Conservation (phyloP, 2,888 invertebrate species). For the Drepanosiphum platanoidis region DNA sequence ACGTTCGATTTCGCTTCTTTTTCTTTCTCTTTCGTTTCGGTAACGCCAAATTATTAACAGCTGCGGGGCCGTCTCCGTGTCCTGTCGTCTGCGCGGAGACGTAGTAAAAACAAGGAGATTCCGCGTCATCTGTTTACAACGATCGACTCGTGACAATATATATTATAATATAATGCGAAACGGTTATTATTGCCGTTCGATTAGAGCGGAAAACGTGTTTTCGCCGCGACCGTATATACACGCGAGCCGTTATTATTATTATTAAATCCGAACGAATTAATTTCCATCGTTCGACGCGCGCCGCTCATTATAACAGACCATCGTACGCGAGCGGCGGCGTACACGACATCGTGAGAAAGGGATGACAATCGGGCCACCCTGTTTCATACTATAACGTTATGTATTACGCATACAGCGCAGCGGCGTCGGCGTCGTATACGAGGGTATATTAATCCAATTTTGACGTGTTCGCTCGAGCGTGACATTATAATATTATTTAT, state of each 20-base stretch:
- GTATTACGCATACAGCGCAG: background rate
- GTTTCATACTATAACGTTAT: background rate
- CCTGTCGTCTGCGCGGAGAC: too few species aligned
- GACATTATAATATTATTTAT: slow-evolving; percentile 43
- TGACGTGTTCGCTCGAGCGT: slow-evolving; percentile 26
- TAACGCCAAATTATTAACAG: too few species aligned
- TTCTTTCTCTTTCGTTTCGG: too few species aligned
- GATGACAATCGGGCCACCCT: slow-evolving; percentile 24
- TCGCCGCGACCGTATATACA: too few species aligned
- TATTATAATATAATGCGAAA: too few species aligned
- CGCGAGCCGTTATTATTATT: background rate
- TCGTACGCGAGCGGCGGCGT: background rate
- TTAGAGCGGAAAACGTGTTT: background rate
- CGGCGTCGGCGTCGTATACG: too few species aligned
- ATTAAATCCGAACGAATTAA: slow-evolving; percentile 4
- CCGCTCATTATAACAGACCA: too few species aligned
- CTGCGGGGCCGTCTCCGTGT: too few species aligned
- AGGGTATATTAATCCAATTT: slow-evolving; percentile 32
- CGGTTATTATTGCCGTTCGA: background rate
- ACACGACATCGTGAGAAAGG: slow-evolving; percentile 20
- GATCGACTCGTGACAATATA: too few species aligned
- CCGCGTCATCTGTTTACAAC: too few species aligned
- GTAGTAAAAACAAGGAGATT: too few species aligned
- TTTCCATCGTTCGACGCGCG: background rate
- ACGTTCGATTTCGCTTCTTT: too few species aligned